A percentile compares a stretch with the other conserved stretches of the same genome.
Conservation (phyloP, 2,113 vertebrate species). For the Atractosteus spatula region DNA sequence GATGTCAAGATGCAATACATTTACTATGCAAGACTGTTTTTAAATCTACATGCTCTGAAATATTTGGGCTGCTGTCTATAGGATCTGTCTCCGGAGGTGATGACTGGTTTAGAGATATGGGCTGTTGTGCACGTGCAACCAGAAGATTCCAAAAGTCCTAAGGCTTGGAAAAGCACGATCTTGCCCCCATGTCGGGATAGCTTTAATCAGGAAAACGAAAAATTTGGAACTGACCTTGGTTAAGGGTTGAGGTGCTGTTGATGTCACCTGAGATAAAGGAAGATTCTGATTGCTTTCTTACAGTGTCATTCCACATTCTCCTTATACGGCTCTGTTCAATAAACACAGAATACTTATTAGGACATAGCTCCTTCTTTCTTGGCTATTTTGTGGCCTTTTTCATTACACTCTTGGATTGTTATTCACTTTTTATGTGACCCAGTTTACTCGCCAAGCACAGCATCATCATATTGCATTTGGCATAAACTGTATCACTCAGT, state of each 20-base stretch:
- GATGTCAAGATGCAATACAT: no score
- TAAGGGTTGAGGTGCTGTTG: conserved; percentile 99
- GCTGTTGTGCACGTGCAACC: no score
- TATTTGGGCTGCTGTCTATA: no score
- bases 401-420: no score
- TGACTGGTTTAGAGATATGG: no score
- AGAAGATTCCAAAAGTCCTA: no score
- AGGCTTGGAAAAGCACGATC: no score
- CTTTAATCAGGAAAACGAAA: conserved; percentile 50
- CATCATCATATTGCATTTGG: conserved; percentile 6
- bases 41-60: no score
- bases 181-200: conserved; percentile 34
- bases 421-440: background rate
- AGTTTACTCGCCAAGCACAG: background rate
- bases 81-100: no score
- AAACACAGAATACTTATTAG: conserved; percentile 66
- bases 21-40: no score
- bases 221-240: conserved; percentile 95
- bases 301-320: conserved; percentile 99
- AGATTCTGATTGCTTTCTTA: conserved; percentile 99
- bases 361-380: conserved; percentile 15
- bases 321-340: conserved; percentile 96
- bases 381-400: background rate
- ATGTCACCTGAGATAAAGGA: conserved; percentile 99
- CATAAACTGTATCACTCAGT: background rate